Evolutionary conservation across 1,140 invertebrate species (phyloP), one percentile per base, ranked within the genome.

Genomic region (Coenobita brevimanus): DNA sequence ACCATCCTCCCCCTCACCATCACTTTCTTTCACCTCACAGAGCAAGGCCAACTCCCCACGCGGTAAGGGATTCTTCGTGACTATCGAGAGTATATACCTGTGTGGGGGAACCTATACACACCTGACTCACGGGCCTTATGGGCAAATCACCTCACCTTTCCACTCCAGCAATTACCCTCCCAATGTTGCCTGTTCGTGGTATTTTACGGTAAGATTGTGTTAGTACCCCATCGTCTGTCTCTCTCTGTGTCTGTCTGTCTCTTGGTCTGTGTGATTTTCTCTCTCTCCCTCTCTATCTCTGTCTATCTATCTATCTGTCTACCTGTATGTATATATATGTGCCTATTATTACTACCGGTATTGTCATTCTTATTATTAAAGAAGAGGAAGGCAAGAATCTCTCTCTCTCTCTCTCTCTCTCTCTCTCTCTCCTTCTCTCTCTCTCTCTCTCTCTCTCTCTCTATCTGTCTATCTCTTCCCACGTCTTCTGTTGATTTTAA

Each of bases 31-130:
- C n/a, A n/a, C n/a, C n/a, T n/a, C n/a, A n/a, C 73, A 76, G 73
- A 76, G 33, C 41, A 13, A 76, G 33, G 73, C 36, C 17, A 4
- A 38, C 41, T 76, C 73, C 4, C 36, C 21, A 27, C 73, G 73
- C 1, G 73, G 33, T 38, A 76, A 76, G 73, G 73, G 73, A 3
- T 76, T 76, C 73, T 76, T 43, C 73, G 73, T 76, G 36, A 43
- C 38, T 38, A 43, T 76, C 36, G 73, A 76, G 73, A 76, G 36
- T 2, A 41, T 21, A 30, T 43, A 41, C 33, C 73, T 76, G 73
- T 76, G 73, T 43, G 73, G 73, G 24, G 73, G 73, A 2, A 38
- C 41, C 13, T n/a, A 43, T 17, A 76, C 36, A 21, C 41, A 38
- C 36, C 36, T 10, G 2, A 76, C 33, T 27, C 73, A 76, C n/a